phyloP scores from a whole-genome alignment of 2,797 vertebrate species.

The Setipinna tenuifilis region DNA sequence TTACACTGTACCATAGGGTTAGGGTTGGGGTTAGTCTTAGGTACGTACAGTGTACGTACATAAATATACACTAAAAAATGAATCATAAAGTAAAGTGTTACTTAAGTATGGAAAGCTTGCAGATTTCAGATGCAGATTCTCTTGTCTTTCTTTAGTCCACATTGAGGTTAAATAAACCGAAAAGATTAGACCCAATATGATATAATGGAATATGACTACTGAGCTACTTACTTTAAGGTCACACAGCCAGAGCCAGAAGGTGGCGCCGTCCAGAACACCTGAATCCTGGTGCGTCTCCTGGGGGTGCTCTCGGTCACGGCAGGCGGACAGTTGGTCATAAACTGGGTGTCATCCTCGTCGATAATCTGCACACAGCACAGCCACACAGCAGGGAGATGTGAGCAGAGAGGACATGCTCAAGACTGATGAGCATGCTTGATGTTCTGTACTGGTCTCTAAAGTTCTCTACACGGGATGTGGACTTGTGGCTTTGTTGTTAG shows the following conservation, averaged over 20 bases:
- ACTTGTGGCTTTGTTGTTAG: too few relatives aligned
- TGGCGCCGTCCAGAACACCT: constrained; percentile 93
- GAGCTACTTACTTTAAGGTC: constrained; percentile 88
- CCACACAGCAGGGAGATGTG: neutral
- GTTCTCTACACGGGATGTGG: too few relatives aligned
- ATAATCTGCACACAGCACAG: constrained; percentile 81
- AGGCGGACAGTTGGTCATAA: constrained; percentile 92
- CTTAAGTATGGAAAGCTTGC: too few relatives aligned
- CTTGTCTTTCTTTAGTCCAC: neutral
- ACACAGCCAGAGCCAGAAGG: constrained; percentile 85
- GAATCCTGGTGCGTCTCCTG: constrained; percentile 88
- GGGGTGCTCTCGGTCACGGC: constrained; percentile 95
- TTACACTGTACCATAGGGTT: too few relatives aligned
- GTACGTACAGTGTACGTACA: too few relatives aligned
- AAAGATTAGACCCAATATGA: neutral
- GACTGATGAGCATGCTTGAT: too few relatives aligned
- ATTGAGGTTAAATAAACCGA: neutral
- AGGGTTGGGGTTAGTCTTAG: too few relatives aligned
- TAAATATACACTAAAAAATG: too few relatives aligned
- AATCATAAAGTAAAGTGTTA: too few relatives aligned
- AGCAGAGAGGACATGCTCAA: neutral
- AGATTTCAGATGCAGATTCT: too few relatives aligned
- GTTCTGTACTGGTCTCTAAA: too few relatives aligned
- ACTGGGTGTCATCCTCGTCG: constrained; percentile 94
- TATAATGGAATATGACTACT: neutral